phyloP scores from a whole-genome alignment of 2,113 vertebrate genomes.

The Aix galericulata region DNA sequence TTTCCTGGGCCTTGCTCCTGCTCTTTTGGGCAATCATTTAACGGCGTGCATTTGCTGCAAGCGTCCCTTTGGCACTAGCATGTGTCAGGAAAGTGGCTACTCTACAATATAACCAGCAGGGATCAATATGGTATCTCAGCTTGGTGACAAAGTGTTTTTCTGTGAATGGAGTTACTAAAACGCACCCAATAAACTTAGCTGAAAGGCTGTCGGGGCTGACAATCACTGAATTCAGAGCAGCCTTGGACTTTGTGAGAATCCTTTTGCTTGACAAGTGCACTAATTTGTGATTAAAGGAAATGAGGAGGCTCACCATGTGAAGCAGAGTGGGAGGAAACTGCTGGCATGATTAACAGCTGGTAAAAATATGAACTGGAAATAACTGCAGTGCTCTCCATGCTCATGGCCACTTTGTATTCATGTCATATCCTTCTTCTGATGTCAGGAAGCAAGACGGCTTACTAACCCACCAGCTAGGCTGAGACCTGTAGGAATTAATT shows the following conservation, averaged over 20 bases:
- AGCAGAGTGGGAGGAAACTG: slow-evolving; percentile 12
- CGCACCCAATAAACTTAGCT: neutral
- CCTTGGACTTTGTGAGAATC: neutral
- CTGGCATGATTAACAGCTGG: slow-evolving; percentile 14
- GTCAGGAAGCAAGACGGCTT: neutral
- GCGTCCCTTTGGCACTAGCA: neutral
- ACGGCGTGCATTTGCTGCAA: neutral
- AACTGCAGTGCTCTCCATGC: neutral
- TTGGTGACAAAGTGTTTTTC: neutral
- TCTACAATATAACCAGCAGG: neutral
- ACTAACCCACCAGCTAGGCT: neutral
- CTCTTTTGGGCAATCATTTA: neutral
- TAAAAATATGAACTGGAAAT: slow-evolving; percentile 5
- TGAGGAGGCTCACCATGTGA: neutral
- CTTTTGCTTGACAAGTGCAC: neutral
- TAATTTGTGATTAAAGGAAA: slow-evolving; percentile 36
- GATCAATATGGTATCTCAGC: neutral
- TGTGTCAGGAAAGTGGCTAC: neutral
- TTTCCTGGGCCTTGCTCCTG: neutral
- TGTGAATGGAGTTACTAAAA: neutral
- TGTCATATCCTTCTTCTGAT: neutral
- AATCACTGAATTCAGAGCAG: neutral
- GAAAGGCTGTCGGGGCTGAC: neutral
- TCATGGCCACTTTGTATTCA: neutral
- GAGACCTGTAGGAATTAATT: neutral